These are phyloP conservation scores for Drosophila jambulina DNA, from an alignment of 1,140 invertebrate genomes.

Conservation along the genomic window DNA sequence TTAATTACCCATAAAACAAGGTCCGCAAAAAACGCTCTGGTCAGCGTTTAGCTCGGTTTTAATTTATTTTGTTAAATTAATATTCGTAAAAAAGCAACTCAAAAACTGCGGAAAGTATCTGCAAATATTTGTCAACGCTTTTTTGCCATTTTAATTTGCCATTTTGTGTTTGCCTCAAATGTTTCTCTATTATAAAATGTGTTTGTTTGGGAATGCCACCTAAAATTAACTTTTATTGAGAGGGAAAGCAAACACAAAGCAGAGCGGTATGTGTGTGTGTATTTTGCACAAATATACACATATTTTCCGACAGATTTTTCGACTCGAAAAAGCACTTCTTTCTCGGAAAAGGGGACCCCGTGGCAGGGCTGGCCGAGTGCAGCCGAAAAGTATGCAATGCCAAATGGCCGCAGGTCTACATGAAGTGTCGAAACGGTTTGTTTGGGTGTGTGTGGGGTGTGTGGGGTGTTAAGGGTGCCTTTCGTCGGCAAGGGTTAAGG, in stretches of 20 bases:
- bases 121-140: constrained; percentile 13
- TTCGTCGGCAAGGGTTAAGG: background rate
- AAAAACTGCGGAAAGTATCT: background rate
- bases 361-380: background rate
- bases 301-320: background rate
- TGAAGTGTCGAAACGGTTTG: constrained; percentile 13
- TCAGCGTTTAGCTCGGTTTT: background rate
- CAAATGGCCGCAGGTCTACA: constrained; percentile 47
- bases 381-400: constrained; percentile 67
- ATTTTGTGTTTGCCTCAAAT: constrained; percentile 15
- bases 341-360: background rate
- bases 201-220: constrained; percentile 17
- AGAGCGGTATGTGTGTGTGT: background rate
- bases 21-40: background rate
- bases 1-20: background rate
- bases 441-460: background rate
- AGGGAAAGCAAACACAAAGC: background rate
- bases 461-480: background rate
- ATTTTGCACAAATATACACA: background rate
- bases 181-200: constrained; percentile 15
- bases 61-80: constrained; percentile 1
- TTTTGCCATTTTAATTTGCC: constrained; percentile 12
- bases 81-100: background rate
- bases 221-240: constrained; percentile 22
- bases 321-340: background rate